phyloP scores from a whole-genome alignment of 2,888 invertebrate genomes.

The Dasypogon diadema region DNA sequence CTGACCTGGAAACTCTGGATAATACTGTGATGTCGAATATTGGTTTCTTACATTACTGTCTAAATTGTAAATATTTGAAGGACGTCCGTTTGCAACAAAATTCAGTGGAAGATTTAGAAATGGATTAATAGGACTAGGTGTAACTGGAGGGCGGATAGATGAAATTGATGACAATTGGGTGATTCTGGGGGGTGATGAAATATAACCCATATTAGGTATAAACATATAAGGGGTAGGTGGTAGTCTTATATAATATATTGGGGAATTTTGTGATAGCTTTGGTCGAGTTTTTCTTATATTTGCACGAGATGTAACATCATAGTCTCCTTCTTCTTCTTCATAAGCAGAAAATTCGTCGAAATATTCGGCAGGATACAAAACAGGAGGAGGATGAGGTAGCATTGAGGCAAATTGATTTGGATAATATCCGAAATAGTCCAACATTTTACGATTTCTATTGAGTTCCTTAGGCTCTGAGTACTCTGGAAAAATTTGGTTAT shows the following conservation, averaged over 20 bases:
- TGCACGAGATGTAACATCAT: neutral
- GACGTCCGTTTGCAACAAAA: slow-evolving; percentile 86
- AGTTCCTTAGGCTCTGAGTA: neutral
- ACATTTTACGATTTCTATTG: slow-evolving; percentile 24
- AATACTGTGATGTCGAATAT: neutral
- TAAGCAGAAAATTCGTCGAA: neutral
- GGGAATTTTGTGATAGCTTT: slow-evolving; percentile 74
- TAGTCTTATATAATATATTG: slow-evolving; percentile 86
- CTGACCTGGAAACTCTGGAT: slow-evolving; percentile 51
- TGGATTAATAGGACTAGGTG: slow-evolving; percentile 67
- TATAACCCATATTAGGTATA: slow-evolving; percentile 86
- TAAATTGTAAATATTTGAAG: slow-evolving; percentile 83
- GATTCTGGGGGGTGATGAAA: slow-evolving; percentile 78
- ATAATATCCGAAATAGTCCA: slow-evolving; percentile 33
- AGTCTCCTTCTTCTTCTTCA: neutral
- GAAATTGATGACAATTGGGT: neutral
- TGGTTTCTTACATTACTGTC: slow-evolving; percentile 58
- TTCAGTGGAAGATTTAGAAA: slow-evolving; percentile 81
- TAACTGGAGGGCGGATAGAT: neutral
- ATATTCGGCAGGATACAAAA: neutral
- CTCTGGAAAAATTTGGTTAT: neutral
- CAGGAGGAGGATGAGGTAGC: neutral
- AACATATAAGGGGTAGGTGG: slow-evolving; percentile 89
- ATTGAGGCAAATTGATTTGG: neutral
- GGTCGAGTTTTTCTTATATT: neutral